phyloP scores from a whole-genome alignment of 2,113 vertebrate species.

The Atrichornis clamosus region DNA sequence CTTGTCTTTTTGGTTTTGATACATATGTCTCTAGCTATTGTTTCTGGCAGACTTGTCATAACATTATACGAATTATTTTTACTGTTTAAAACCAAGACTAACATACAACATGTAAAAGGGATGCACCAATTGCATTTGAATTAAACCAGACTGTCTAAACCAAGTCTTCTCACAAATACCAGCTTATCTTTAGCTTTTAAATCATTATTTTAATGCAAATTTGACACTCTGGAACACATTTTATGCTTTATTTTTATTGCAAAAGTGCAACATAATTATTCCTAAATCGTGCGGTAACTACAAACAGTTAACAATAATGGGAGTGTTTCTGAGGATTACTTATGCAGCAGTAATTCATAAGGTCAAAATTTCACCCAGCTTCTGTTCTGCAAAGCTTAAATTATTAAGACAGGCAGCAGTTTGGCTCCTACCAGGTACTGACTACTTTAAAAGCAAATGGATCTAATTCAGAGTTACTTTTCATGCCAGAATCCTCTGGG shows the following conservation, averaged over 20 bases:
- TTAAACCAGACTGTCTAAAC: neutral
- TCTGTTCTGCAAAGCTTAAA: constrained; percentile 41
- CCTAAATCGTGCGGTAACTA: neutral
- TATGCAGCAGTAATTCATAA: constrained; percentile 23
- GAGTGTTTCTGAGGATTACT: constrained; percentile 11
- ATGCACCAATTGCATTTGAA: neutral
- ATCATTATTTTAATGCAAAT: neutral
- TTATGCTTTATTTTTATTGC: neutral
- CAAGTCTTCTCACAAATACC: neutral
- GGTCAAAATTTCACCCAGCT: constrained; percentile 26
- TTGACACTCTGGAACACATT: neutral
- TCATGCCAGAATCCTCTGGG: neutral
- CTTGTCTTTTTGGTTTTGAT: neutral
- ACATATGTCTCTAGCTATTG: neutral
- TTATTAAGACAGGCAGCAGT: constrained; percentile 42
- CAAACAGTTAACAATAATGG: neutral
- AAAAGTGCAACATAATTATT: neutral
- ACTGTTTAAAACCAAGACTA: neutral
- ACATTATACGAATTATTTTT: neutral
- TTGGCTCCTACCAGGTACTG: constrained; percentile 36
- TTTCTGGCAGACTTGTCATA: neutral
- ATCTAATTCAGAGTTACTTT: constrained; percentile 23
- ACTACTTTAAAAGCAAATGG: constrained; percentile 39
- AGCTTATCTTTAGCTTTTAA: neutral
- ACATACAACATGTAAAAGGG: neutral